phyloP scores from a whole-genome alignment of 2,797 vertebrate species.

The Cirrhinus molitorella region DNA sequence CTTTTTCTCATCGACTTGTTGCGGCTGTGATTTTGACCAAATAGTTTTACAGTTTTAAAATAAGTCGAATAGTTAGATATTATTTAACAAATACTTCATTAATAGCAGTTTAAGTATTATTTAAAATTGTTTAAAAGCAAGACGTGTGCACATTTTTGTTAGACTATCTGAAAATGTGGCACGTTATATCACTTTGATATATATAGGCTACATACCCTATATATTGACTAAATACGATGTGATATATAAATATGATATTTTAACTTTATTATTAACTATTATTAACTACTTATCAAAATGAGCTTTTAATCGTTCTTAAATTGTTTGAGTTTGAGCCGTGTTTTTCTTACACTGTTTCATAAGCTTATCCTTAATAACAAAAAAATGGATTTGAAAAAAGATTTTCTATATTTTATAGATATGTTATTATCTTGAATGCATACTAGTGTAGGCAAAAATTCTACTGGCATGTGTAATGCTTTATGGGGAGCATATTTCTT shows the following conservation, averaged over 20 bases:
- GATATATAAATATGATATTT: neutral
- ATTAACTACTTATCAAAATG: neutral
- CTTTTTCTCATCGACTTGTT: constrained; percentile 24
- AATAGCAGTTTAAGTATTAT: neutral
- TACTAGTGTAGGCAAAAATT: neutral
- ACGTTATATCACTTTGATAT: neutral
- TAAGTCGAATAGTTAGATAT: neutral
- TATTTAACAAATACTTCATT: no score
- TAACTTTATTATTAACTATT: neutral
- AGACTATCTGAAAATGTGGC: neutral
- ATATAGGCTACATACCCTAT: neutral
- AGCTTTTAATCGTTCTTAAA: neutral
- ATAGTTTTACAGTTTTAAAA: neutral
- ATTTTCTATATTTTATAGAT: neutral
- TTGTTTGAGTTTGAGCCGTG: neutral
- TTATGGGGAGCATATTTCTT: neutral
- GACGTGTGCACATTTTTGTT: neutral
- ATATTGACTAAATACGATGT: neutral
- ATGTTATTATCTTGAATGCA: neutral
- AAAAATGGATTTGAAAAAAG: neutral
- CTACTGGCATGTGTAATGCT: neutral
- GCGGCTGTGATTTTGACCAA: neutral
- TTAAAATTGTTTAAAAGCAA: neutral
- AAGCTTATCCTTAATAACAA: neutral
- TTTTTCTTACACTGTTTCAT: neutral